Evolutionary conservation across 2,797 vertebrate species (phyloP), one percentile per base, ranked within the genome.

Genomic region (Rhabdomys pumilio): DNA sequence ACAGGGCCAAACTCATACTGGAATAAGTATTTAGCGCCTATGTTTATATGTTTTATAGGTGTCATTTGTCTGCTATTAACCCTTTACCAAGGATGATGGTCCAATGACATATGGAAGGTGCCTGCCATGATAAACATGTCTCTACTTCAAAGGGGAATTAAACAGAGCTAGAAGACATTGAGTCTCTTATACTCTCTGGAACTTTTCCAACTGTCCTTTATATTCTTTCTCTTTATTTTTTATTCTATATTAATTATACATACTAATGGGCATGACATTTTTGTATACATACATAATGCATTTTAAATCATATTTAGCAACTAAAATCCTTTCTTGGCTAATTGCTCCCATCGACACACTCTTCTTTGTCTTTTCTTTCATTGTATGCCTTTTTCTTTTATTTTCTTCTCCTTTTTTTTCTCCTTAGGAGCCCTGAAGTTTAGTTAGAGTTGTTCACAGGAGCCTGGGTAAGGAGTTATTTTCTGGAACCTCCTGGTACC

Each of bases 61-160:
- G 17, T 89, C 76, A 61, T 94, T 94, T 90, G 81, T 73, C 20
- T 24, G 79, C 81, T 92, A 82, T 81, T 79, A 88, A 93, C 85
- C 73, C 72, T 57, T 75, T 87, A 80, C n/a, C 24, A 96, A 91
- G 31, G 79, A 92, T 57, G 44, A 93, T 24, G 44, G 67, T 57
- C 13, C 53, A 75, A 34, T 89, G 61, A 83, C 82, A 93, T n/a
- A 31, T 75, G 61, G 38, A 76, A 31, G 24, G 29, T n/a, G 22
- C 67, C 73, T 38, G 2, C 86, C 44, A 53, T 41, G 15, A 69
- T 73, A 77, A 87, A 95, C 1, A 65, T 50, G 1, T 73, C n/a
- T 67, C 31, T 65, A 26, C 6, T 69, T 24, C 26, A 17, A 72
- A 72, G 86, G 26, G 59, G 26, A 55, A 72, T 11, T 26, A 50